Base-by-base conservation (phyloP, 2,797 vertebrate genomes). In the Pseudochromis fuscus region DNA sequence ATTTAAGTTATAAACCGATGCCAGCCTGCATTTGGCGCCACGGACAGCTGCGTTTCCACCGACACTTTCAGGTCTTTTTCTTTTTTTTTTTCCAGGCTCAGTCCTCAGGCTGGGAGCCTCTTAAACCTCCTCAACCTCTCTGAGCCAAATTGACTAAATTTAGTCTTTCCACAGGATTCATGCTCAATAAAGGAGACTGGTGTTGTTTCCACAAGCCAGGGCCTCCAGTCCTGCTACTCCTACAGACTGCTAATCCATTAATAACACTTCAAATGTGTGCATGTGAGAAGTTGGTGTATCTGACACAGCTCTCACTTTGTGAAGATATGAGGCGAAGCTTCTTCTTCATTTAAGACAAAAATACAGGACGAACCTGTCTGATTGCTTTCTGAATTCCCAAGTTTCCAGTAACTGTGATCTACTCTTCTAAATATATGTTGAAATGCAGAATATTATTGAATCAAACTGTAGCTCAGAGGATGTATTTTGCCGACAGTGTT, bases 1-100 rank as follows among this genome's bases (percentile, higher is more conserved):
- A 88, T 90, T 86, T 87, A 74, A 88, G 82, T 85, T 71, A 77
- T 63, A 88, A 88, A 78, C 67, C 68, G 83, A 66, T 88, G 83
- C 81, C 71, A 85, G 72, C 21, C 78, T 82, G 57, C 71, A 80
- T 85, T 85, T 87, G 83, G 77, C 71, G 40, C 65, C 51, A 40
- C 6, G 33, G 69, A 79, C 88, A 88, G 86, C 85, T 88, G 87
- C 84, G 24, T 77, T 79, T 61, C 56, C 79, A 79, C 45, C 79
- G 62, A 74, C 71, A 33, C 74, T 63, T 70, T 67, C 28, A 63
- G 50, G 49, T 23, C 76, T 21, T 72, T 72, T 84, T 79, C 71
- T 61, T 21, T 72, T 72, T 84, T 79, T 72, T 61, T 77, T 83
- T 72, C 57, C 65, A 66, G 66, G 49, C 76, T 57, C 16, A 24